Conservation (phyloP, 1,140 invertebrate species). For the Solenopsis invicta region DNA sequence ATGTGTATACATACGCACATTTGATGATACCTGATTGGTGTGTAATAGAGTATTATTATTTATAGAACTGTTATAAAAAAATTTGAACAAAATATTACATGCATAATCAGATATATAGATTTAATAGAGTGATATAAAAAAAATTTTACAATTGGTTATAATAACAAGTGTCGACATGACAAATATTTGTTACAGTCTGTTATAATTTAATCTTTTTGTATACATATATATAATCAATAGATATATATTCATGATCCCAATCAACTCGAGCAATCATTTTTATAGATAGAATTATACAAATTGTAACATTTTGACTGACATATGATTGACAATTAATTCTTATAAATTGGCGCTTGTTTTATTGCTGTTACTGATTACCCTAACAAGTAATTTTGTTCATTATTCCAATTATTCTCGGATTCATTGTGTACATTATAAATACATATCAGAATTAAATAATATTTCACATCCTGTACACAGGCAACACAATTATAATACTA, state of each 20-base stretch:
- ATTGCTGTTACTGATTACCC: constrained; percentile 10
- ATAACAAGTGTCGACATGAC: constrained; percentile 17
- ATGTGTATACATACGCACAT: background rate
- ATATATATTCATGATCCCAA: constrained; percentile 9
- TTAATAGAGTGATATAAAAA: constrained; percentile 12
- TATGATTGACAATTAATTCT: constrained; percentile 8
- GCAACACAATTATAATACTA: constrained; percentile 33
- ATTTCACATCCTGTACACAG: constrained; percentile 44
- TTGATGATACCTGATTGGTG: constrained; percentile 1
- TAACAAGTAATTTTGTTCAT: constrained; percentile 10
- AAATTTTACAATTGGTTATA: constrained; percentile 4
- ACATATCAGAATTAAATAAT: constrained; percentile 6
- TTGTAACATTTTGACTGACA: background rate
- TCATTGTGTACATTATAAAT: constrained; percentile 19
- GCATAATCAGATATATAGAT: background rate
- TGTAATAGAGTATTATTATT: constrained; percentile 2
- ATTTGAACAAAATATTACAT: constrained; percentile 7
- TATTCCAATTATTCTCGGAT: background rate
- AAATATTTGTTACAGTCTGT: background rate
- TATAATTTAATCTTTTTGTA: background rate
- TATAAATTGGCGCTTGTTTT: background rate
- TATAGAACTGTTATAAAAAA: constrained; percentile 22
- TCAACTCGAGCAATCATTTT: background rate
- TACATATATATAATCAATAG: constrained; percentile 3
- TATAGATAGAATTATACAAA: constrained; percentile 8